Conservation (phyloP, 53 echinoderm and acorn worm species). For the Patiria pectinifera region DNA sequence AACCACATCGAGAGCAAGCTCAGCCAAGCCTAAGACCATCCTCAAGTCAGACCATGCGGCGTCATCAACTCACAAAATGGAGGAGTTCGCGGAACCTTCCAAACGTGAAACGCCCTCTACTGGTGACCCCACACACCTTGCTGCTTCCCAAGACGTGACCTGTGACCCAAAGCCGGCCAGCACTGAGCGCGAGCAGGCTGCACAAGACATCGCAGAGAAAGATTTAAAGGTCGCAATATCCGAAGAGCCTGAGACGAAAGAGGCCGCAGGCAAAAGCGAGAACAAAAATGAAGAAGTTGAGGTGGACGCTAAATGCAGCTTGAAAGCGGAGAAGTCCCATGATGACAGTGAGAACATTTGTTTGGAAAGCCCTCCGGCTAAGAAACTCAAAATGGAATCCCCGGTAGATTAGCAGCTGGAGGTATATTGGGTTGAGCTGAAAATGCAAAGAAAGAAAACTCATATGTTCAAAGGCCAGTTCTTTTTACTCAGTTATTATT, state of each 20-base stretch:
- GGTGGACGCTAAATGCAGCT: neutral
- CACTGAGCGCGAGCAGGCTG: neutral
- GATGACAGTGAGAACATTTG: neutral
- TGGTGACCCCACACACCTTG: neutral
- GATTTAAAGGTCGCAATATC: neutral
- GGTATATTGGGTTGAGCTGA: neutral
- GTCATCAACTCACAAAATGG: neutral
- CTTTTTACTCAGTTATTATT: no score
- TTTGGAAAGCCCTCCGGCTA: neutral
- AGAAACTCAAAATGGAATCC: conserved; percentile 5
- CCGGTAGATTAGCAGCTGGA: neutral
- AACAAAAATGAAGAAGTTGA: neutral
- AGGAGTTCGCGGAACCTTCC: neutral
- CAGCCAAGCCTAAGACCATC: neutral
- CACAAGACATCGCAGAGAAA: neutral
- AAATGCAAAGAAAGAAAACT: neutral
- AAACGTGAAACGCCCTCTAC: neutral
- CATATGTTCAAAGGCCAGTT: neutral
- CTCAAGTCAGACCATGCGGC: neutral
- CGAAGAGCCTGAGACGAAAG: neutral
- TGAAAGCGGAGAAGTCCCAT: neutral
- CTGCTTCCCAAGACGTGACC: neutral
- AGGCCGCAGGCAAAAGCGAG: neutral
- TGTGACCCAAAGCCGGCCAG: no score
- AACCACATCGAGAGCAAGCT: conserved; percentile 23